phyloP scores from a whole-genome alignment of 2,113 vertebrate species.

The Ornithorhynchus anatinus region DNA sequence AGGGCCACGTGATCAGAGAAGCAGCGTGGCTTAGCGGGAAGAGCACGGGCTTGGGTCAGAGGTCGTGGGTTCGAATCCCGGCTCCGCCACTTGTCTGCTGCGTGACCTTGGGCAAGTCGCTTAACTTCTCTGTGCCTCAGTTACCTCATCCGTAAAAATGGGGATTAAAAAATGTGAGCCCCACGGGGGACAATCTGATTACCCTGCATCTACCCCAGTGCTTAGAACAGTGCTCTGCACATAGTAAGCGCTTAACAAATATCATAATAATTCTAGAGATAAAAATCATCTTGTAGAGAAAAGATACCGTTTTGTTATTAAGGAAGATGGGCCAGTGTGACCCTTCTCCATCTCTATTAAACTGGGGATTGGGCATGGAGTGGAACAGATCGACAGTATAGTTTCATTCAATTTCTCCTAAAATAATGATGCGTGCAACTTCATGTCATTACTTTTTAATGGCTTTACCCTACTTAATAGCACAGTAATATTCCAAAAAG shows the following conservation, averaged over 20 bases:
- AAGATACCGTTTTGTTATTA: slow-evolving; percentile 42
- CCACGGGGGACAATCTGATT: too few relatives aligned
- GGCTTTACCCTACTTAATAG: slow-evolving; percentile 75
- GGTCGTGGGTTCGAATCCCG: too few relatives aligned
- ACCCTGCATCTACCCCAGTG: too few relatives aligned
- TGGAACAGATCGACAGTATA: slow-evolving; percentile 60
- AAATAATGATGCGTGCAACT: slow-evolving; percentile 76
- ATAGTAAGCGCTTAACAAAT: too few relatives aligned
- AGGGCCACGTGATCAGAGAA: slow-evolving; percentile 14
- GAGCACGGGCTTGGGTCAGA: too few relatives aligned
- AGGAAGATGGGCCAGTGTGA: slow-evolving; percentile 36
- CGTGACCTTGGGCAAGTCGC: too few relatives aligned
- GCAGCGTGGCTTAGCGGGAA: too few relatives aligned
- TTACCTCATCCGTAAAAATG: too few relatives aligned
- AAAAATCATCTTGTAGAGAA: slow-evolving; percentile 46
- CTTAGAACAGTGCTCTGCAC: too few relatives aligned
- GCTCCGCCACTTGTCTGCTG: too few relatives aligned
- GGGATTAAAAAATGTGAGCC: too few relatives aligned
- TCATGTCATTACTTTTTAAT: slow-evolving; percentile 74
- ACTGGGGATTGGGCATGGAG: slow-evolving; percentile 51
- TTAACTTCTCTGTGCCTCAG: too few relatives aligned
- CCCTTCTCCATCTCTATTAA: slow-evolving; percentile 55
- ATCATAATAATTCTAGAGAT: rapidly evolving
- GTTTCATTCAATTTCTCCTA: slow-evolving; percentile 71
- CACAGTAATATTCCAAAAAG: slow-evolving; percentile 75